Evolutionary conservation across 2,113 vertebrate species (phyloP).

Genomic region (Gallinago paraguaiae): DNA sequence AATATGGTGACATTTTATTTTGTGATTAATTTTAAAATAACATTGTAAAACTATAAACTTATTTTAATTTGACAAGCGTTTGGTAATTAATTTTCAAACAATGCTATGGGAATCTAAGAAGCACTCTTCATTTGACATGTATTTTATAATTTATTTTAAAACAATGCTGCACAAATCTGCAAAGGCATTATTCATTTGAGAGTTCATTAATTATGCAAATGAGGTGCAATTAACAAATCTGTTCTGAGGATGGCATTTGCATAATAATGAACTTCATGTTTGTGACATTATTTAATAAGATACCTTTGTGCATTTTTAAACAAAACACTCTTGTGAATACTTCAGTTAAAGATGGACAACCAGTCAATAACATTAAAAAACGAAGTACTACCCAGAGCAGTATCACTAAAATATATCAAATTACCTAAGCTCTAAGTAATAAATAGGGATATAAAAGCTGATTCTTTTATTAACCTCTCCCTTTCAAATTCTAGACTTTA

Average conservation of each 20-base stretch:
- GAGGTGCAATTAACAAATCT: constrained; percentile 94
- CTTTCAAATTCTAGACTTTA: constrained; percentile 37
- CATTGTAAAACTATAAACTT: constrained; percentile 79
- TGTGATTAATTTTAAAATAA: constrained; percentile 83
- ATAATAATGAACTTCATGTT: constrained; percentile 92
- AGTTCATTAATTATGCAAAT: constrained; percentile 98
- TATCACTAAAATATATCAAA: constrained; percentile 53
- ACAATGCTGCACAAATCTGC: constrained; percentile 88
- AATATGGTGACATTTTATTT: constrained; percentile 77
- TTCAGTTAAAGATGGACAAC: constrained; percentile 67
- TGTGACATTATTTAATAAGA: constrained; percentile 91
- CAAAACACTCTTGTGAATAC: constrained; percentile 75
- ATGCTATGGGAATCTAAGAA: constrained; percentile 80
- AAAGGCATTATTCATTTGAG: constrained; percentile 92
- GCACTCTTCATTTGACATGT: constrained; percentile 83
- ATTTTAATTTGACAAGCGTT: constrained; percentile 84
- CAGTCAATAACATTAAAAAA: constrained; percentile 59
- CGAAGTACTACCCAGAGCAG: constrained; percentile 37
- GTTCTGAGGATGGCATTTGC: constrained; percentile 89
- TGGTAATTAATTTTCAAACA: constrained; percentile 86
- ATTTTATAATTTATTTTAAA: constrained; percentile 94
- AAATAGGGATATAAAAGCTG: constrained; percentile 44
- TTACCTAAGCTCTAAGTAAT: constrained; percentile 47
- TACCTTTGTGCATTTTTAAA: constrained; percentile 86
- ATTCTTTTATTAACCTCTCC: constrained; percentile 41